A percentile compares a stretch with the other conserved stretches of the same genome.
These are phyloP conservation scores for Xyliphius kryptos DNA, from an alignment of 2,113 vertebrate genomes.

Conservation along the genomic window DNA sequence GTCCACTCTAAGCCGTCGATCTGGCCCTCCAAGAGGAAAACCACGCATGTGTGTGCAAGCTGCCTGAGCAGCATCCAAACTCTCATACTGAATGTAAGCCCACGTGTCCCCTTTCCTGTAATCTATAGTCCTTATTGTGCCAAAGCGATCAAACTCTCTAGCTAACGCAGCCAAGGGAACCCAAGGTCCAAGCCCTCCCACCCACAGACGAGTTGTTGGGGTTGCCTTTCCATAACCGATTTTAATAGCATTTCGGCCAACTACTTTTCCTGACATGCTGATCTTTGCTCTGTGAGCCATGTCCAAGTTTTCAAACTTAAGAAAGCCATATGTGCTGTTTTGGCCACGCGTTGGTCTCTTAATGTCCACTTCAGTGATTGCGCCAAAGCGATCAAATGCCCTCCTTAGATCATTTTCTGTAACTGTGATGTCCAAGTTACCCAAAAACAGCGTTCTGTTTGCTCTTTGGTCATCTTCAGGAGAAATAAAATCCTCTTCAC, in stretches of 20 bases:
- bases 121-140: constrained; percentile 94
- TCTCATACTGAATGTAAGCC: constrained; percentile 98
- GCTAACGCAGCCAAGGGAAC: constrained; percentile 87
- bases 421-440: constrained; percentile 89
- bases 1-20: constrained; percentile 87
- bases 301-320: constrained; percentile 96
- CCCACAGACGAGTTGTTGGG: constrained; percentile 91
- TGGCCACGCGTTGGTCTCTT: constrained; percentile 84
- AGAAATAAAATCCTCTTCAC: constrained; percentile 89
- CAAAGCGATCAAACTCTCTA: constrained; percentile 94
- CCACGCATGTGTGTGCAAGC: constrained; percentile 95
- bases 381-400: constrained; percentile 90
- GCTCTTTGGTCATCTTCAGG: constrained; percentile 93
- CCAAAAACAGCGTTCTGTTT: constrained; percentile 91
- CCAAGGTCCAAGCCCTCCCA: constrained; percentile 92
- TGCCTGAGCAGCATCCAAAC: constrained; percentile 90
- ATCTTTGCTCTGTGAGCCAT: constrained; percentile 95
- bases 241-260: constrained; percentile 89
- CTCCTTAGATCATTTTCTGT: constrained; percentile 84
- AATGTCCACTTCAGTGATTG: constrained; percentile 94
- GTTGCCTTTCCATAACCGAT: constrained; percentile 97
- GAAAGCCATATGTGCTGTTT: constrained; percentile 90
- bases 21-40: constrained; percentile 87
- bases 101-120: constrained; percentile 95
- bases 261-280: constrained; percentile 95